Evolutionary conservation across 2,113 vertebrate species (phyloP).

Genomic region (Eudyptes chrysolophus): DNA sequence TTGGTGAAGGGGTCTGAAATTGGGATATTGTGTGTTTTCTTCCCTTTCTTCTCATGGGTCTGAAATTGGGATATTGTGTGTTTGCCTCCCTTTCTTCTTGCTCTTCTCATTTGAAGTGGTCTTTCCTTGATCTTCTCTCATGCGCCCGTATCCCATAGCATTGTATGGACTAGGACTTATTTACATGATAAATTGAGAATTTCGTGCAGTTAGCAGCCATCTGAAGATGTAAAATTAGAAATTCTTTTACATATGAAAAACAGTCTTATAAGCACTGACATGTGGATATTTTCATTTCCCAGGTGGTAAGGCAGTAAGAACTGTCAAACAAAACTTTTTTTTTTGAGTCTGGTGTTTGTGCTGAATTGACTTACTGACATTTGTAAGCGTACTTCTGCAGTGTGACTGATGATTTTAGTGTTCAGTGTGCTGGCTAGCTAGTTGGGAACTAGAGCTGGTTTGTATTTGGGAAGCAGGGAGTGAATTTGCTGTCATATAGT

Average conservation of each 20-base stretch:
- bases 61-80: background rate
- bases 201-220: background rate
- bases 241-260: background rate
- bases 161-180: background rate
- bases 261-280: background rate
- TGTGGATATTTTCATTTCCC: background rate
- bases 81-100: background rate
- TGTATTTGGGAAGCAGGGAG: background rate
- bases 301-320: background rate
- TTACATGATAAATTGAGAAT: background rate
- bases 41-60: background rate
- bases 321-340: constrained; percentile 3
- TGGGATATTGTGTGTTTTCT: background rate
- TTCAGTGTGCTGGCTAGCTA: background rate
- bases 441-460: background rate
- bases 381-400: background rate
- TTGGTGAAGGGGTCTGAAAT: constrained; percentile 50
- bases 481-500: background rate
- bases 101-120: background rate
- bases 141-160: fast-evolving
- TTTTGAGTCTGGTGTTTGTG: background rate
- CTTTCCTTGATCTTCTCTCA: background rate
- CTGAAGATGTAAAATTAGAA: constrained; percentile 1
- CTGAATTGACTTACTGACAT: background rate
- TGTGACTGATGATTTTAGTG: background rate